Percentiles rank a stretch among this genome's conserved stretches.
phyloP scores from a whole-genome alignment of 2,797 vertebrate species.

The Pogoniulus pusillus region DNA sequence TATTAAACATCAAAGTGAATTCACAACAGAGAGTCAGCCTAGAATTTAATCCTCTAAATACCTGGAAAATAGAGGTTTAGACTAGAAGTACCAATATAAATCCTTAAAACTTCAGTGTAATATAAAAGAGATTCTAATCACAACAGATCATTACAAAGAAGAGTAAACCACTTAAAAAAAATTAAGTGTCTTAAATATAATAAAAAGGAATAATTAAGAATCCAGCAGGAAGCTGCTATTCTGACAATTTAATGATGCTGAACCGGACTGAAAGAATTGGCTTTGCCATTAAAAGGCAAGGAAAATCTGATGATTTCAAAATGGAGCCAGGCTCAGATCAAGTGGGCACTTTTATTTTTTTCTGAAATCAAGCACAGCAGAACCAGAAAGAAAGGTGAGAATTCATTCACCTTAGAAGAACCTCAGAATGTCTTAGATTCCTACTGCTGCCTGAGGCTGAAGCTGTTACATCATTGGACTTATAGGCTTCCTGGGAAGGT shows the following conservation, averaged over 20 bases:
- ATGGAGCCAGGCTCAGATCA: conserved; percentile 45
- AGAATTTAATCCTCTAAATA: conserved; percentile 76
- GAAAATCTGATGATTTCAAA: conserved; percentile 65
- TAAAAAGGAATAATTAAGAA: conserved; percentile 84
- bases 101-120: conserved; percentile 74
- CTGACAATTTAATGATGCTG: conserved; percentile 81
- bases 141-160: conserved; percentile 84
- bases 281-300: conserved; percentile 57
- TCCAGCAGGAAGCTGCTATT: conserved; percentile 77
- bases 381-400: neutral
- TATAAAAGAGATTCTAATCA: conserved; percentile 82
- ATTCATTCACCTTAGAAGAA: conserved; percentile 20
- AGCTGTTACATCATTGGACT: neutral
- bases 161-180: conserved; percentile 78
- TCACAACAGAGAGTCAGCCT: conserved; percentile 77
- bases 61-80: conserved; percentile 72
- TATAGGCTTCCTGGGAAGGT: neutral
- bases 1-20: conserved; percentile 71
- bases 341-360: neutral
- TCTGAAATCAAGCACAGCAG: neutral
- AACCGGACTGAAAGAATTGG: conserved; percentile 75
- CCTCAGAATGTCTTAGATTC: neutral
- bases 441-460: neutral
- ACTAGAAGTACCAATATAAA: conserved; percentile 70
- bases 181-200: conserved; percentile 78